Evolutionary conservation across 2,888 invertebrate genomes (phyloP).

Genomic region (Habrosyne pyritoides): DNA sequence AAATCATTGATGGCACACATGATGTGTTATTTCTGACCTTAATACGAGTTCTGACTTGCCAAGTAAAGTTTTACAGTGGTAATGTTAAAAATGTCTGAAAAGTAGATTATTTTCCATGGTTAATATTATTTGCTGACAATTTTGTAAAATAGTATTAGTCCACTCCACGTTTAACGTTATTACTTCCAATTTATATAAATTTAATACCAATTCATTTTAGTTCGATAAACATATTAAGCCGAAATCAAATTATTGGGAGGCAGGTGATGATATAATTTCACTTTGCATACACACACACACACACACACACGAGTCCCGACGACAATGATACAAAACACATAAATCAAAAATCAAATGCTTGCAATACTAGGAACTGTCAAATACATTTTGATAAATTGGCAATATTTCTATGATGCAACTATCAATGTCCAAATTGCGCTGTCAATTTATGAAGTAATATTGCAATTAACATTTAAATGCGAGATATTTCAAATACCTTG

Average conservation of each 20-base stretch:
- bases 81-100: too few species aligned
- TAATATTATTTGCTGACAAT: too few species aligned
- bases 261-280: too few species aligned
- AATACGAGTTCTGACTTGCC: conserved; percentile 14
- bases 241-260: too few species aligned
- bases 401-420: background rate
- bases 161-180: too few species aligned
- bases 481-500: background rate
- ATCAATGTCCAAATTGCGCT: conserved; percentile 4
- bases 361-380: background rate
- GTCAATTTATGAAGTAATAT: conserved; percentile 5
- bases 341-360: background rate
- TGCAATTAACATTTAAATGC: conserved; percentile 8
- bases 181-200: too few species aligned
- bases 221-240: too few species aligned
- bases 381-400: background rate
- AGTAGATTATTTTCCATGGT: too few species aligned
- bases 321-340: background rate
- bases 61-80: too few species aligned
- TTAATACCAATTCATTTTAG: background rate
- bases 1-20: conserved; percentile 27
- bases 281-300: background rate
- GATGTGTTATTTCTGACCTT: conserved; percentile 26
- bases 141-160: too few species aligned
- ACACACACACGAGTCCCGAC: background rate